Evolutionary conservation across 2,113 vertebrate species (phyloP).

Genomic region (Hemiprocne comata): DNA sequence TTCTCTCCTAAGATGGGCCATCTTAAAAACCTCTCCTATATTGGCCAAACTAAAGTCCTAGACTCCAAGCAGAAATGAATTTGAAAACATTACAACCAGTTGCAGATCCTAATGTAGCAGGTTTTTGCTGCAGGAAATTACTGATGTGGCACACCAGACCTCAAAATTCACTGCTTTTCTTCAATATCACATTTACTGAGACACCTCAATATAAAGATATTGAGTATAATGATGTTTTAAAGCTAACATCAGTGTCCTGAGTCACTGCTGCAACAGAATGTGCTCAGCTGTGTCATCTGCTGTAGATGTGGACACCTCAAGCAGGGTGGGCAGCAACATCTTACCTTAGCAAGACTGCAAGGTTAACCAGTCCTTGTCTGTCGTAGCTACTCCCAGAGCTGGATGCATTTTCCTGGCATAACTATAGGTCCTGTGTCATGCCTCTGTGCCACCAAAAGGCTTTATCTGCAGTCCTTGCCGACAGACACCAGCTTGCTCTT

Average conservation of each 20-base stretch:
- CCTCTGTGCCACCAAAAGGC: neutral
- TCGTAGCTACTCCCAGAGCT: neutral
- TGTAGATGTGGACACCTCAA: neutral
- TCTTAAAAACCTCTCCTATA: neutral
- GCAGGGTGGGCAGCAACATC: neutral
- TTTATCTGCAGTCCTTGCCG: neutral
- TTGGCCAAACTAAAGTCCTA: neutral
- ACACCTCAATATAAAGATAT: too few relatives aligned
- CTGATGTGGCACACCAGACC: neutral
- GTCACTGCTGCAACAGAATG: neutral
- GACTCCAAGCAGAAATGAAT: neutral
- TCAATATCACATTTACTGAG: neutral
- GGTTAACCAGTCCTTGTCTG: neutral
- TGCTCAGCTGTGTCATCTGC: neutral
- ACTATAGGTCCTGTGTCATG: neutral
- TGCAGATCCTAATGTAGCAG: neutral
- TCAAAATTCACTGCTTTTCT: neutral
- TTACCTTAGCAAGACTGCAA: neutral
- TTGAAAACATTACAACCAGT: neutral
- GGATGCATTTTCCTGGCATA: neutral
- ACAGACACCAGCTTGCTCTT: rapidly evolving
- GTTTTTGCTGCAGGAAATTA: neutral
- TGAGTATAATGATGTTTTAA: too few relatives aligned
- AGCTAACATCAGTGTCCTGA: neutral
- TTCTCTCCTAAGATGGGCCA: neutral